Evolutionary conservation across 2,888 invertebrate genomes (phyloP).

Genomic region (Lissocephala sabroskyi): DNA sequence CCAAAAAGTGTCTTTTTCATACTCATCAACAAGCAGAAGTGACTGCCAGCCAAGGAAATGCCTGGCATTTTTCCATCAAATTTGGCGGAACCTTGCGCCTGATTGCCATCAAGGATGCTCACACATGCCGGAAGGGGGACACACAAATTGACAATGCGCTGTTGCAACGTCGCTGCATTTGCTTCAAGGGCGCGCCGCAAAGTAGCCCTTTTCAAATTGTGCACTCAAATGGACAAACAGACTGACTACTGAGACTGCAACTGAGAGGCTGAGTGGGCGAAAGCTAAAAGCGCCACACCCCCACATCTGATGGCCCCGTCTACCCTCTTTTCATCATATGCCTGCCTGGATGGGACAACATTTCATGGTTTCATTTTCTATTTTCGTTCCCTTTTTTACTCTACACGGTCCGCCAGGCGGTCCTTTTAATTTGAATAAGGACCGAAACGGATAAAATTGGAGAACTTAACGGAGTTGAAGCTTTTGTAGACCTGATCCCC

Average conservation of each 20-base stretch:
- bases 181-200: constrained; percentile 22
- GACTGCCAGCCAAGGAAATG: not conserved
- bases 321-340: not conserved
- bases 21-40: too few species aligned
- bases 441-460: too few species aligned
- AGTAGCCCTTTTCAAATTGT: constrained; percentile 64
- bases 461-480: too few species aligned
- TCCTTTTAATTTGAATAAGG: too few species aligned
- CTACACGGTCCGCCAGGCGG: too few species aligned
- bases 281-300: constrained; percentile 26
- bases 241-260: constrained; percentile 1
- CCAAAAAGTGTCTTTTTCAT: not conserved
- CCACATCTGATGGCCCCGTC: too few species aligned
- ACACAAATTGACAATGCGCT: constrained; percentile 38
- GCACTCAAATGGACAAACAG: constrained; percentile 56
- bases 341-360: constrained; percentile 19
- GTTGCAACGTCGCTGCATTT: constrained; percentile 8
- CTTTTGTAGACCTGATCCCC: too few species aligned
- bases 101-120: constrained; percentile 20
- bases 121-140: constrained; percentile 1
- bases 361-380: constrained; percentile 32
- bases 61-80: not conserved
- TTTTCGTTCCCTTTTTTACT: constrained; percentile 9
- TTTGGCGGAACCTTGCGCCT: constrained; percentile 2
- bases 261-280: constrained; percentile 10